These are phyloP conservation scores for Melinaea menophilus DNA, from an alignment of 2,888 invertebrate species.

Conservation along the genomic window DNA sequence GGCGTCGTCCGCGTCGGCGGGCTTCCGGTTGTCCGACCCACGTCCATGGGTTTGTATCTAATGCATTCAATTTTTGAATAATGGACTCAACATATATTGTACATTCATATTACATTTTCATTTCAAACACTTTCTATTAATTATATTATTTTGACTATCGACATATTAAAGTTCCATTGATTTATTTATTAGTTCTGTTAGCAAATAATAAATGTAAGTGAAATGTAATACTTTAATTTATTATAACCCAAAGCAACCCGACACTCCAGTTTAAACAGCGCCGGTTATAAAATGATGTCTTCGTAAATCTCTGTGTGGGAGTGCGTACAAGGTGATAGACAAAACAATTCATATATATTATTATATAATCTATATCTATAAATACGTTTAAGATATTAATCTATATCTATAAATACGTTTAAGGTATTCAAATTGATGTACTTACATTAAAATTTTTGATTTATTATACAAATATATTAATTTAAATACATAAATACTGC, in stretches of 20 bases:
- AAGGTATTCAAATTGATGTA: slow-evolving; percentile 1
- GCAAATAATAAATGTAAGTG: slow-evolving; percentile 16
- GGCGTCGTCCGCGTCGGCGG: slow-evolving; percentile 54
- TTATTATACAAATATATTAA: background rate
- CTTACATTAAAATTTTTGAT: background rate
- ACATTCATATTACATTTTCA: background rate
- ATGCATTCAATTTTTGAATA: slow-evolving; percentile 26
- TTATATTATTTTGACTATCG: no score
- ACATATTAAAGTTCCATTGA: no score
- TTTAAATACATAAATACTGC: no score
- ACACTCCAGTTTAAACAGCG: slow-evolving; percentile 27
- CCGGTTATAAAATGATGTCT: slow-evolving; percentile 26
- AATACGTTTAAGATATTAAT: background rate
- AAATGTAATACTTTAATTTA: slow-evolving; percentile 28
- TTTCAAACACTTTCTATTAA: background rate
- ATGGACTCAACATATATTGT: slow-evolving; percentile 11
- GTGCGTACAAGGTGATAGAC: slow-evolving; percentile 31
- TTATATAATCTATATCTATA: background rate
- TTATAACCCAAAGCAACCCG: slow-evolving; percentile 21
- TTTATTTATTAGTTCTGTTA: background rate
- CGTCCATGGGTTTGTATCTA: slow-evolving; percentile 48
- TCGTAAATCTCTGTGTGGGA: slow-evolving; percentile 34
- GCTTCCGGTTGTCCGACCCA: slow-evolving; percentile 49
- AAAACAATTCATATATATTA: slow-evolving; percentile 24
- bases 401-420: background rate